Percentiles rank a stretch among this genome's conserved stretches.
Evolutionary conservation across 2,113 vertebrate genomes (phyloP).

Genomic region (Phrynosoma blainvillii): DNA sequence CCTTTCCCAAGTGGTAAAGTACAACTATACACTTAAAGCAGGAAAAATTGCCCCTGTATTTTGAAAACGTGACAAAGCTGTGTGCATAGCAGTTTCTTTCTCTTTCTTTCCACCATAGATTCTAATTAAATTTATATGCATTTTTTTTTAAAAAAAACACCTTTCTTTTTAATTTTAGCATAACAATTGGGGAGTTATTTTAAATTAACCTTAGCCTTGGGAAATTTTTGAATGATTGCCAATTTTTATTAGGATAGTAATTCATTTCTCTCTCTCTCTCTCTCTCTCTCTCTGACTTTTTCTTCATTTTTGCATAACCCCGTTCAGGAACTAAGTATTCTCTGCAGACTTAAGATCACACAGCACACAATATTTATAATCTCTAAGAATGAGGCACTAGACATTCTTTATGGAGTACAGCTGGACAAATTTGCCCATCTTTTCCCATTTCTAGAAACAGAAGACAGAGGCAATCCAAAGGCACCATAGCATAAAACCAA

Average conservation of each 20-base stretch:
- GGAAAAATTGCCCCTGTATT: neutral
- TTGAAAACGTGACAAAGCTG: neutral
- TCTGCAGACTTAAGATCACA: neutral
- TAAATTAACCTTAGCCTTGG: conserved; percentile 17
- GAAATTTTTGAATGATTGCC: conserved; percentile 14
- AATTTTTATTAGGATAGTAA: conserved; percentile 3
- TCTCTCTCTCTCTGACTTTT: neutral
- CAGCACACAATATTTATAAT: neutral
- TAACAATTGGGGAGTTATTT: conserved; percentile 22
- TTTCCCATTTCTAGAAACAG: conserved; percentile 9
- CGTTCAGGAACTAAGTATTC: conserved; percentile 1
- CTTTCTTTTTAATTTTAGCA: neutral
- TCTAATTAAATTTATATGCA: conserved; percentile 20
- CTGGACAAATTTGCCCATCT: neutral
- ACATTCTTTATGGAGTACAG: conserved; percentile 8
- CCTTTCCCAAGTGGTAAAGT: neutral
- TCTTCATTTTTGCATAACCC: neutral
- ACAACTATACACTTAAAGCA: neutral
- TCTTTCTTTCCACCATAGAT: neutral
- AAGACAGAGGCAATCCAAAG: neutral
- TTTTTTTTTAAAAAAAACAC: neutral
- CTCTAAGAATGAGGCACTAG: neutral
- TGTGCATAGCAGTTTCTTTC: neutral
- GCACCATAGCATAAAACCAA: neutral
- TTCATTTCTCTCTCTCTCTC: neutral